Evolutionary conservation across 1,140 invertebrate genomes (phyloP).

Genomic region (Battus philenor): DNA sequence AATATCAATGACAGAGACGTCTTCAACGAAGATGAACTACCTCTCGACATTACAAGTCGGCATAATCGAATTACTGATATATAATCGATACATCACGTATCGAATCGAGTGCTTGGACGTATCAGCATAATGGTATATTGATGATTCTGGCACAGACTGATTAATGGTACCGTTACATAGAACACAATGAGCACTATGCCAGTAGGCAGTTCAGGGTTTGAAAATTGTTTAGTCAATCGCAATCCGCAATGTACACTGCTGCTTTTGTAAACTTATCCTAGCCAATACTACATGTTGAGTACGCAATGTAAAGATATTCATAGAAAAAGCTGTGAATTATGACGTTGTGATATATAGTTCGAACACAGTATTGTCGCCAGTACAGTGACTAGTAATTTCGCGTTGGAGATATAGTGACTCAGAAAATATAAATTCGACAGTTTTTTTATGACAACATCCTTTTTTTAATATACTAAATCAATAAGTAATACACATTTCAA

Average conservation of each 20-base stretch:
- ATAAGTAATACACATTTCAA: too few species aligned
- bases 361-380: conserved; percentile 66
- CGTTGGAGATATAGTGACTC: conserved; percentile 29
- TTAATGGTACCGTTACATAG: conserved; percentile 61
- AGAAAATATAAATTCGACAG: conserved; percentile 20
- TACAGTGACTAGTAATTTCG: conserved; percentile 62
- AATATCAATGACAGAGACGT: conserved; percentile 45
- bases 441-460: conserved; percentile 27
- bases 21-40: conserved; percentile 52
- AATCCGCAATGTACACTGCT: conserved; percentile 28
- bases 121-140: conserved; percentile 71
- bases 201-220: conserved; percentile 34
- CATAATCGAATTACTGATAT: conserved; percentile 69
- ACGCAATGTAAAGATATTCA: conserved; percentile 26
- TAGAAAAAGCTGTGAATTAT: not conserved
- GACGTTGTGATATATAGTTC: conserved; percentile 20
- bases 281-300: not conserved
- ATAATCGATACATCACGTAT: conserved; percentile 65
- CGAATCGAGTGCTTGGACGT: conserved; percentile 67
- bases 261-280: not conserved
- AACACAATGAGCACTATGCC: conserved; percentile 55
- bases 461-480: too few species aligned
- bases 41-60: conserved; percentile 46
- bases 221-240: conserved; percentile 16
- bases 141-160: conserved; percentile 71